Conservation (phyloP, 2,797 vertebrate species). For the Pelobates cultripes region DNA sequence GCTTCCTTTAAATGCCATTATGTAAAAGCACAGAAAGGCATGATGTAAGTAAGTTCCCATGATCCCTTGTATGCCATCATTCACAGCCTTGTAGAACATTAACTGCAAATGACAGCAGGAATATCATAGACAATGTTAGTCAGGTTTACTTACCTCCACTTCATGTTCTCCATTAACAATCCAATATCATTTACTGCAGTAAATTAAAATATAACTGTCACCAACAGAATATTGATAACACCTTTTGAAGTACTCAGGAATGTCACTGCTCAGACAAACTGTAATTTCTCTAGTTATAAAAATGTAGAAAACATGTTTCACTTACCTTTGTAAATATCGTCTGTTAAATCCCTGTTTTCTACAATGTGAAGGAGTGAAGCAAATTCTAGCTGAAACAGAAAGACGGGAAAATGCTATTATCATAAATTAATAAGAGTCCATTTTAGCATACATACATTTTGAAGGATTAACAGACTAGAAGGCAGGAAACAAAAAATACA, state of each 20-base stretch:
- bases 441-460: slow-evolving; percentile 30
- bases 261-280: not conserved
- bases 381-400: slow-evolving; percentile 34
- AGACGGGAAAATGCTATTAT: slow-evolving; percentile 22
- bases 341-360: slow-evolving; percentile 41
- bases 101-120: no score
- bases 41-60: no score
- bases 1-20: no score
- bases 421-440: slow-evolving; percentile 33
- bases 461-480: slow-evolving; percentile 35
- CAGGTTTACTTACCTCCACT: no score
- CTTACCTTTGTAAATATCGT: slow-evolving; percentile 30
- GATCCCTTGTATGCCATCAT: no score
- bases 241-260: not conserved
- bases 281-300: not conserved
- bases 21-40: no score
- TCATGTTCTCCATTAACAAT: no score
- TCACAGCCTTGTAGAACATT: no score
- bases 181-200: no score
- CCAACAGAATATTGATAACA: no score
- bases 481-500: slow-evolving; percentile 14
- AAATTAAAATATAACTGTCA: no score
- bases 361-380: slow-evolving; percentile 15
- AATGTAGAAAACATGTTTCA: not conserved
- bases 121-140: no score